Base-by-base conservation (phyloP, 2,113 vertebrate genomes). In the Rhea pennata region DNA sequence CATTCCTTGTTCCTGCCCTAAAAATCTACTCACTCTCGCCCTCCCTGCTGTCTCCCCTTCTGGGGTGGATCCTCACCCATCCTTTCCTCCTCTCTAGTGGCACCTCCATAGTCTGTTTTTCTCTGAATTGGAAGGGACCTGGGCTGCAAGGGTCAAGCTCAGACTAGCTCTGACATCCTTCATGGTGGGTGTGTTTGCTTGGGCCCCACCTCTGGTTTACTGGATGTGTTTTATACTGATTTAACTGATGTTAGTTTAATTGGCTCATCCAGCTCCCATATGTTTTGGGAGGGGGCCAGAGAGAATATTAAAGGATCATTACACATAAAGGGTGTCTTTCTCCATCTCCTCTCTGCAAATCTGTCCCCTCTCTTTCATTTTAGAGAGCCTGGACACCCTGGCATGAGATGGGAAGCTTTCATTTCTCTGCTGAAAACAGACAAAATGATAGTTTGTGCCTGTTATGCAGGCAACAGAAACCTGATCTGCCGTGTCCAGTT, bases 171-270 rank as follows among this genome's bases (percentile, higher is more conserved):
- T 92, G 92, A 71, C 83, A 67, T 88, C 91, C 54, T 59, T 40
- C 27, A 0, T 46, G 54, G 90, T 4, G 1, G 84, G 92, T 83
- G 80, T 40, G 86, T 74, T 84, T 81, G 83, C 79, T 91, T 2
- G 51, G 78, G 94, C 95, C 95, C 95, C 96, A 97, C 93, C 95
- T 92, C 90, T 93, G 85, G 0, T 95, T 96, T 96, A 93, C 46
- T 0, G 95, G 94, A 94, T 96, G 85, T 95, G 88, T 95, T 96
- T 96, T 87, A 94, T 90, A 79, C 79, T 88, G 90, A 70, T 94
- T 97, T 97, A 97, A 97, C 96, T 93, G 96, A 75, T 95, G 92
- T 94, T 2, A 7, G 85, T 95, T 95, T 96, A 96, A 94, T 96
- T 96, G 94, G 95, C 90, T 96, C 95, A 93, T 92, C 92, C 92